Evolutionary conservation across 2,113 vertebrate species (phyloP).

Genomic region (Ceyx cyanopectus): DNA sequence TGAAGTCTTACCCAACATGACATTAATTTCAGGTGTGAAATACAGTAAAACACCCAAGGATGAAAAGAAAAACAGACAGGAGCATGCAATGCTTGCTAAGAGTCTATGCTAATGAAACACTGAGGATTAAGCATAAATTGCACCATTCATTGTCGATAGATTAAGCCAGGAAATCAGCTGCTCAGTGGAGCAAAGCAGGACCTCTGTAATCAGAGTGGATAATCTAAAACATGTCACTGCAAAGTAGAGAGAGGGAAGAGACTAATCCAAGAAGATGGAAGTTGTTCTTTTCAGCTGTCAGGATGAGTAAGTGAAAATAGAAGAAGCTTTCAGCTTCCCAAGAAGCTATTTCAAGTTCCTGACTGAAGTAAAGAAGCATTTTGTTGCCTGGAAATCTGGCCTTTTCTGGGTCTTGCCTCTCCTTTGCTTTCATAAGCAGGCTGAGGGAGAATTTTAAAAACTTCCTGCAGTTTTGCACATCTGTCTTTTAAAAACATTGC

Average conservation of each 20-base stretch:
- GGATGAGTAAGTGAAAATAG: slow-evolving; percentile 14
- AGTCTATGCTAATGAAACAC: neutral
- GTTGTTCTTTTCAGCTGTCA: neutral
- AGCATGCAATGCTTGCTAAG: neutral
- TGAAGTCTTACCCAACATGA: neutral
- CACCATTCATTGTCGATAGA: neutral
- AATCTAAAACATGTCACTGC: slow-evolving; percentile 1
- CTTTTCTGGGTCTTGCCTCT: neutral
- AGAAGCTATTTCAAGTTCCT: neutral
- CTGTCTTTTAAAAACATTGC: neutral
- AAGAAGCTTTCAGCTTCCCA: neutral
- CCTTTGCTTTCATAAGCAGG: neutral
- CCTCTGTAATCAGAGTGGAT: neutral
- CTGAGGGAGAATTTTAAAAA: neutral
- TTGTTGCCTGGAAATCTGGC: neutral
- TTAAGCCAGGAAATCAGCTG: neutral
- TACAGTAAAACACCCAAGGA: neutral
- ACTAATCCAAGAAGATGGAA: neutral
- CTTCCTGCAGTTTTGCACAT: neutral
- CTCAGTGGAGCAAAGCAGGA: neutral
- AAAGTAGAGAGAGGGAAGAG: neutral
- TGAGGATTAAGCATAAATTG: neutral
- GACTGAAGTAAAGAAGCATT: neutral
- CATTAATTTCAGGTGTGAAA: neutral
- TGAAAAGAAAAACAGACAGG: neutral